Evolutionary conservation across 1,140 invertebrate genomes (phyloP).

Genomic region (Diorhabda sublineata): DNA sequence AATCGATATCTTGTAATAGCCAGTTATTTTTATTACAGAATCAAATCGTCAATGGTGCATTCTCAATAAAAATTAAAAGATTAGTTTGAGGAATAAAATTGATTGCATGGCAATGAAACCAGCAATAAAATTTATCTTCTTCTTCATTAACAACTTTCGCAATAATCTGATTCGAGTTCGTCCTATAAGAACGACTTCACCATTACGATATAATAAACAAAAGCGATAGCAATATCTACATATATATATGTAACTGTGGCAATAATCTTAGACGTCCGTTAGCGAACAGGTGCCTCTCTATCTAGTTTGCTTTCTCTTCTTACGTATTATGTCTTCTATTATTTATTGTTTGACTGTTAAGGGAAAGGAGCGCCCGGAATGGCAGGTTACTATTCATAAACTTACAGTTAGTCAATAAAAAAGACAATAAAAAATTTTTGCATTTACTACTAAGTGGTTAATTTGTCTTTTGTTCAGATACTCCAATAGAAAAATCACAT

Average conservation of each 20-base stretch:
- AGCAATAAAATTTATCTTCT: not conserved
- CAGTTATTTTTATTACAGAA: too few relatives aligned
- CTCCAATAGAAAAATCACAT: too few relatives aligned
- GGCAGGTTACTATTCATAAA: not conserved
- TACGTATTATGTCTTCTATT: constrained; percentile 3
- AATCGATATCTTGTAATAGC: too few relatives aligned
- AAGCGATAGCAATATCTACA: not conserved
- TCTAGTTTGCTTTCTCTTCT: constrained; percentile 9
- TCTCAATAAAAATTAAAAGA: too few relatives aligned
- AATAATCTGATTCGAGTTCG: constrained; percentile 1
- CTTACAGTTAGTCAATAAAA: not conserved
- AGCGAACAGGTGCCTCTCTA: constrained; percentile 1
- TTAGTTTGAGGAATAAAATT: too few relatives aligned
- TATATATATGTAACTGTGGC: constrained; percentile 2
- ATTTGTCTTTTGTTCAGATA: too few relatives aligned
- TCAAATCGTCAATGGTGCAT: too few relatives aligned
- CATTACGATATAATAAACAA: constrained; percentile 3
- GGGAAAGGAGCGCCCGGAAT: not conserved
- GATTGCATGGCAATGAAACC: not conserved
- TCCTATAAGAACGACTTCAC: not conserved
- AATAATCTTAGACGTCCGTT: not conserved
- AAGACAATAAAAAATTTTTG: too few relatives aligned
- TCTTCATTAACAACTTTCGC: not conserved
- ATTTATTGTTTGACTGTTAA: constrained; percentile 6
- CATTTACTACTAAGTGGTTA: too few relatives aligned